Percentiles rank a stretch among this genome's conserved stretches.
Evolutionary conservation across 2,888 invertebrate species (phyloP).

Genomic region (Ormyrus rosae): DNA sequence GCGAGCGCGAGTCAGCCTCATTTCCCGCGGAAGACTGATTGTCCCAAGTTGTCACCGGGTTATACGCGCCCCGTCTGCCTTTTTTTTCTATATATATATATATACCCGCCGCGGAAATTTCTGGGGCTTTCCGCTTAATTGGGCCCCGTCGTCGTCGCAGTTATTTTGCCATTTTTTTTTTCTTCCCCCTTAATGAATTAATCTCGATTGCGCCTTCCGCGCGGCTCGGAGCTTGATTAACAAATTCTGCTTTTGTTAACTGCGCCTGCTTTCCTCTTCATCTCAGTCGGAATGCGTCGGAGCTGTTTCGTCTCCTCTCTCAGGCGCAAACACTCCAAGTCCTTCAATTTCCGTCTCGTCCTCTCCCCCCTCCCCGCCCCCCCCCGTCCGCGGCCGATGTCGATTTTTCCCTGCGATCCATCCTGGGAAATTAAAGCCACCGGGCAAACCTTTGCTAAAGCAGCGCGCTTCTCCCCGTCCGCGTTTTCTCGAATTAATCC

Average conservation of each 20-base stretch:
- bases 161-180: neutral
- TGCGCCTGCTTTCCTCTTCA: neutral
- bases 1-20: neutral
- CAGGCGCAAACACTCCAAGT: neutral
- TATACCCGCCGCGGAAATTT: no score
- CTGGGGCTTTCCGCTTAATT: no score
- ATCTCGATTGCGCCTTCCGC: no score
- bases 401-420: slow-evolving; percentile 6
- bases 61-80: no score
- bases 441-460: neutral
- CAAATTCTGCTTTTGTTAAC: neutral
- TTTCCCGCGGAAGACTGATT: slow-evolving; percentile 40
- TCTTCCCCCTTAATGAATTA: neutral
- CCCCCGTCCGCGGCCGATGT: neutral
- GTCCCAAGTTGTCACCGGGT: neutral
- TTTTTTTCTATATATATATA: no score
- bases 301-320: neutral
- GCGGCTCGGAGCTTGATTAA: neutral
- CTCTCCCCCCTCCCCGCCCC: no score
- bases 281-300: no score
- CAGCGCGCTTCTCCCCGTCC: neutral
- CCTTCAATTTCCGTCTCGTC: slow-evolving; percentile 29
- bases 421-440: neutral
- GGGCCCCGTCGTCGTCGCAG: no score
- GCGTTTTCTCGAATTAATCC: neutral